Base-by-base conservation (phyloP, 2,797 vertebrate genomes). In the Furcifer pardalis region DNA sequence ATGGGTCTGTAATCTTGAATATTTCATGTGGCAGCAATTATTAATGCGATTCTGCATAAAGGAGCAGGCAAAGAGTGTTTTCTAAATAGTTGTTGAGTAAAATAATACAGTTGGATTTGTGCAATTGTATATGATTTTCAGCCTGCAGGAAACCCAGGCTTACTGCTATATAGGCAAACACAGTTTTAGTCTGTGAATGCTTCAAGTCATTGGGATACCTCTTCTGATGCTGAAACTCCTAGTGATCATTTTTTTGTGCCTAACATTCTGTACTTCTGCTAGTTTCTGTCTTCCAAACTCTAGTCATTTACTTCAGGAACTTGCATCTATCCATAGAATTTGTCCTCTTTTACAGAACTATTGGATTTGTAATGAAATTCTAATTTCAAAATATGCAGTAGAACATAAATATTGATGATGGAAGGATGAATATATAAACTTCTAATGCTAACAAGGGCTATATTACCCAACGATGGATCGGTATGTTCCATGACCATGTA, bases 1-100 rank as follows among this genome's bases (percentile, higher is more conserved):
- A 95, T 93, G 79, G 93, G 91, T 94, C 95, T 95, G 85, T 94
- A 95, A 96, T 95, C 89, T 93, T 93, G 91, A 86, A 89, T 90
- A 95, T 96, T 96, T 96, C 89, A 92, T 84, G 30, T 44, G 85
- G 83, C 88, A 92, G 90, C 82, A 84, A 77, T 89, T 91, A 93
- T 89, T 93, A 93, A 91, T 93, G 92, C 93, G 81, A n/a, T 42
- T 93, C 89, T 2, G 13, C 84, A 1, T 46, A 88, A 84, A 92
- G 71, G 89, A 92, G 91, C 37, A 83, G n/a, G 35, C 82, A 83
- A 87, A 87, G 60, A 9, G 62, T 89, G 77, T 79, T 90, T 91
- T 89, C 75, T 81, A 87, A 86, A 81, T 88, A 90, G 81, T 52
- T 90, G 87, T 91, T 86, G 89, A 90, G 88, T 63, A 93, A 92